Evolutionary conservation across 2,113 vertebrate species (phyloP), one percentile per base, ranked within the genome.

Genomic region (Daubentonia madagascariensis): DNA sequence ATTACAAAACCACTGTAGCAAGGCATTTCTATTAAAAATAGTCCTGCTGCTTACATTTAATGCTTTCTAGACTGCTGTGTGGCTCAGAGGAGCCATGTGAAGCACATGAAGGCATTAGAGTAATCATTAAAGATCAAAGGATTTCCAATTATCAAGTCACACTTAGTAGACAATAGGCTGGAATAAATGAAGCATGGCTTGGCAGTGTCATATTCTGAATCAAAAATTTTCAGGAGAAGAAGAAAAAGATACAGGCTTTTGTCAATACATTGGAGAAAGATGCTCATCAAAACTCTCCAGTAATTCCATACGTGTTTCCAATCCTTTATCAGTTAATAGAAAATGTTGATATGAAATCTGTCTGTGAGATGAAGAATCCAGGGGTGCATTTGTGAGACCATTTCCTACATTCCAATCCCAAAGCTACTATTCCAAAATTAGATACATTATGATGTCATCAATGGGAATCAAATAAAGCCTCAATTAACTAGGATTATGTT

Each of bases 91-190:
- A 94, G 45, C 86, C 95, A n/a, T 63, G 91, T 13, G 76, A 97
- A 92, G 83, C 57, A 88, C 95, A 97, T 72, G 96, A 89, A 96
- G 95, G 86, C 57, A 95, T 98, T 91, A 98, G 94, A 94, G 85
- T 80, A 97, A 95, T 97, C 89, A 95, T 97, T 97, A 98, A 96
- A 18, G 16, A 98, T 97, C 96, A 98, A 98, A 93, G 68, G 81
- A 91, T 98, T 98, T 98, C 91, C 93, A 97, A 95, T 98, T 98
- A 98, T 89, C 91, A 96, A 95, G 93, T 98, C 89, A 98, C 91
- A 97, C n/a, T 89, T 94, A 57, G 63, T 89, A 97, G 95, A 98
- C 94, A 98, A 98, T 86, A 85, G 89, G 65, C 67, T 96, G 91
- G 96, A 92, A 94, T 59, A 98, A 98, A 98, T 83, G 91, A 98